These are phyloP conservation scores for Glossophaga mutica DNA, from an alignment of 2,797 vertebrate genomes.

Conservation along the genomic window DNA sequence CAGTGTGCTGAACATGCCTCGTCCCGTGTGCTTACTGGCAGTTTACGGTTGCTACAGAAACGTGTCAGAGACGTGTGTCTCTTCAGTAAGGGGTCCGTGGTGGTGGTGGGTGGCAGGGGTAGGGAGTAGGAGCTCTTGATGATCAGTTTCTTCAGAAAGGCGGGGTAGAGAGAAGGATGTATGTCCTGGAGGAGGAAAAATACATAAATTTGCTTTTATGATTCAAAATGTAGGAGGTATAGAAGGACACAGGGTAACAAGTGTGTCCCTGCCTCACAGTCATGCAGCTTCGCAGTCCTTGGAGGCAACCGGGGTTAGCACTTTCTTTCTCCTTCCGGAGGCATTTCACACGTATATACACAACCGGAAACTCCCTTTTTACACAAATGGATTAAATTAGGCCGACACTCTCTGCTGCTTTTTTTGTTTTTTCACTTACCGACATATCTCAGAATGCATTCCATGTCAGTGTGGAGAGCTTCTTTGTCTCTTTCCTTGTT, in stretches of 20 bases:
- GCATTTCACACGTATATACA: neutral
- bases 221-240: neutral
- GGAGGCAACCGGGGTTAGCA: neutral
- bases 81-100: neutral
- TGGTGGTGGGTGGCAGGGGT: neutral
- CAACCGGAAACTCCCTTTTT: neutral
- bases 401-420: neutral
- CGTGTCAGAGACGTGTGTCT: neutral
- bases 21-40: neutral
- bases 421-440: neutral
- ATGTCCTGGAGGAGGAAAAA: conserved; percentile 40
- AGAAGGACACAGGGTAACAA: neutral
- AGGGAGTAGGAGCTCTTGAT: neutral
- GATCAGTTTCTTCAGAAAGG: neutral
- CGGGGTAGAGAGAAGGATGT: neutral
- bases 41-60: neutral
- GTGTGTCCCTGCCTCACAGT: neutral
- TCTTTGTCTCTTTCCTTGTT: neutral
- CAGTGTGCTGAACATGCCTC: neutral
- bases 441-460: neutral
- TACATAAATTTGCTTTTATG: neutral
- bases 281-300: neutral
- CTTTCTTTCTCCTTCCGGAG: neutral
- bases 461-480: neutral
- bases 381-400: neutral